Evolutionary conservation across 2,888 invertebrate species (phyloP).

Genomic region (Pterostichus niger): DNA sequence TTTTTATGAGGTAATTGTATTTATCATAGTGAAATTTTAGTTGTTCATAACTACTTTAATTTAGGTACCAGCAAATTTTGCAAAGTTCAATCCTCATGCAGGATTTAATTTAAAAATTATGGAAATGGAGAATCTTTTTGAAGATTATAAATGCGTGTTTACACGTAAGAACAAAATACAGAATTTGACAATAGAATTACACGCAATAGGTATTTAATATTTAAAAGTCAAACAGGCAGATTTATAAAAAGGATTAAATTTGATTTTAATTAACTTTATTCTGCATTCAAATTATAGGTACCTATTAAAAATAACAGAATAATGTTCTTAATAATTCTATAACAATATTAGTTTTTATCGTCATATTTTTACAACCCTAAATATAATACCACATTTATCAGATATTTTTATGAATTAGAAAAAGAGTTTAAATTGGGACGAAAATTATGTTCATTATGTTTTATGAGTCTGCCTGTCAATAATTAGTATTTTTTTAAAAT

Average conservation of each 20-base stretch:
- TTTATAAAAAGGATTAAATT: too few relatives aligned
- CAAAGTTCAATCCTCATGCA: neutral
- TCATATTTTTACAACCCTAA: neutral
- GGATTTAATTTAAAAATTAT: neutral
- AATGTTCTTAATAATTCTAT: neutral
- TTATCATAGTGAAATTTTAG: neutral
- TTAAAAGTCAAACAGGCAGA: too few relatives aligned
- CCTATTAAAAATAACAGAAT: neutral
- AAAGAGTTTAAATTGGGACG: neutral
- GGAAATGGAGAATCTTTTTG: neutral
- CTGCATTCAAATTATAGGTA: neutral
- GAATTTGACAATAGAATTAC: neutral
- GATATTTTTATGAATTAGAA: too few relatives aligned
- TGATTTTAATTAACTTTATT: too few relatives aligned
- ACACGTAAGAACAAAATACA: neutral
- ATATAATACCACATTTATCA: too few relatives aligned
- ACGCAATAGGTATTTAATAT: neutral
- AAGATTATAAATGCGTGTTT: neutral
- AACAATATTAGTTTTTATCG: neutral
- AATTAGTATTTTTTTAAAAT: too few relatives aligned
- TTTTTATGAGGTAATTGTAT: neutral
- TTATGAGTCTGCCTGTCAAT: too few relatives aligned
- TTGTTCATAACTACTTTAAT: neutral
- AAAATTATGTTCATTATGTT: neutral
- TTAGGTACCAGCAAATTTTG: neutral